Evolutionary conservation across 2,113 vertebrate genomes (phyloP).

Genomic region (Neotragus moschatus): DNA sequence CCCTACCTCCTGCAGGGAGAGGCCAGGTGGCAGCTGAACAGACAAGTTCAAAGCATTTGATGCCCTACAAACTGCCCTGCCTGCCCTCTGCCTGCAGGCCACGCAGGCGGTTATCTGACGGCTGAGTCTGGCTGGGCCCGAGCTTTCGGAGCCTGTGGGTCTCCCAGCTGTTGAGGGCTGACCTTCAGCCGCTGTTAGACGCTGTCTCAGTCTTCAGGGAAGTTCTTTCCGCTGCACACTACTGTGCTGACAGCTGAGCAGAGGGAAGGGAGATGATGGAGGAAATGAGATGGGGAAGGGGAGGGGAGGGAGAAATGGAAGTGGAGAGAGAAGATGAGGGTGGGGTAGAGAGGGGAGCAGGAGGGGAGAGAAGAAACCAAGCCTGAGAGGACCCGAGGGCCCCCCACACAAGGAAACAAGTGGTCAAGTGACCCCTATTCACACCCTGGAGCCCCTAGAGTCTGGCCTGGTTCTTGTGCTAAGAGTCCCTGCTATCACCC

Average conservation of each 20-base stretch:
- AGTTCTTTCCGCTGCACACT: not conserved
- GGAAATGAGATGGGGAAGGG: not conserved
- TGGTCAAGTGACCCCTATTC: not conserved
- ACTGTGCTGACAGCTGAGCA: not conserved
- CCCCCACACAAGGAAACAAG: too few relatives aligned
- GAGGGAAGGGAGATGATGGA: not conserved
- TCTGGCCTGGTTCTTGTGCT: not conserved
- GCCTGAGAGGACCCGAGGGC: not conserved
- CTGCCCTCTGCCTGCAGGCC: not conserved
- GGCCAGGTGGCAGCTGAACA: not conserved
- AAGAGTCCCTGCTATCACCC: not conserved
- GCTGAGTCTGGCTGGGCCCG: not conserved
- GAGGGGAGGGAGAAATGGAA: not conserved
- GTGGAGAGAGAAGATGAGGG: not conserved
- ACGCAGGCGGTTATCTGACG: fast-evolving
- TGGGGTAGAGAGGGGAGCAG: not conserved
- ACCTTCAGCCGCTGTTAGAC: not conserved
- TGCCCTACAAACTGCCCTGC: not conserved
- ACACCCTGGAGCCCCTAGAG: not conserved
- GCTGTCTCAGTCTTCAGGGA: not conserved
- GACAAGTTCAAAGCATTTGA: not conserved
- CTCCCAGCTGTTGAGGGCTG: not conserved
- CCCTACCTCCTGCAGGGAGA: not conserved
- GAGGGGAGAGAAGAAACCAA: not conserved
- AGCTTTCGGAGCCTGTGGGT: not conserved